These are phyloP conservation scores for Gryon sp. DNA, from an alignment of 1,140 invertebrate species.

Conservation along the genomic window DNA sequence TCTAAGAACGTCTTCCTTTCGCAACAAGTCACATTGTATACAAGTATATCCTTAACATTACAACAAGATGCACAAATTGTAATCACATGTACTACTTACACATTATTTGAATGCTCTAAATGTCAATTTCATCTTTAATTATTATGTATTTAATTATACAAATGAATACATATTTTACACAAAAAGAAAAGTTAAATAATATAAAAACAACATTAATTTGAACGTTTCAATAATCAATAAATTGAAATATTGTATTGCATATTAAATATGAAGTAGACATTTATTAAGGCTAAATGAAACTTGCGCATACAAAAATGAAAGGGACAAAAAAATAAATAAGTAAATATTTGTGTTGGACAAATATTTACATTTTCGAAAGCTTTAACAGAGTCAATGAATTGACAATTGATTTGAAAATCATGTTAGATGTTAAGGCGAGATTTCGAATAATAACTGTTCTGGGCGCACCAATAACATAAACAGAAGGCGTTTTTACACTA, in stretches of 20 bases:
- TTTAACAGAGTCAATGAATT: conserved; percentile 1
- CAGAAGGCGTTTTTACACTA: conserved; percentile 12
- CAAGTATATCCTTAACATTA: neutral
- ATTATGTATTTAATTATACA: no score
- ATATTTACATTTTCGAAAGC: conserved; percentile 42
- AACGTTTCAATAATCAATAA: no score
- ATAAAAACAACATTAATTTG: no score
- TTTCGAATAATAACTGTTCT: conserved; percentile 31
- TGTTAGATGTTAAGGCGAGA: neutral
- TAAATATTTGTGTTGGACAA: conserved; percentile 41
- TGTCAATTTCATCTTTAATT: no score
- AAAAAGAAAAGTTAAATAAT: no score
- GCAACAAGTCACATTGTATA: conserved; percentile 25
- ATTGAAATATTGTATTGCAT: no score
- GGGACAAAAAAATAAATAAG: conserved; percentile 1
- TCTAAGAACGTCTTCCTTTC: conserved; percentile 44
- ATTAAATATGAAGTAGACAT: no score
- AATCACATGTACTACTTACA: no score
- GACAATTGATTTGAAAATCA: conserved; percentile 34
- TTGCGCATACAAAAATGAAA: no score
- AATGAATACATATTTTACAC: no score
- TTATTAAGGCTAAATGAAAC: no score
- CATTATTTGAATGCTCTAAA: no score
- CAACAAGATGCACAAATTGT: neutral
- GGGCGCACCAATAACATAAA: conserved; percentile 32